Evolutionary conservation across 2,888 invertebrate species (phyloP).

Genomic region (Parasteatoda lunata): DNA sequence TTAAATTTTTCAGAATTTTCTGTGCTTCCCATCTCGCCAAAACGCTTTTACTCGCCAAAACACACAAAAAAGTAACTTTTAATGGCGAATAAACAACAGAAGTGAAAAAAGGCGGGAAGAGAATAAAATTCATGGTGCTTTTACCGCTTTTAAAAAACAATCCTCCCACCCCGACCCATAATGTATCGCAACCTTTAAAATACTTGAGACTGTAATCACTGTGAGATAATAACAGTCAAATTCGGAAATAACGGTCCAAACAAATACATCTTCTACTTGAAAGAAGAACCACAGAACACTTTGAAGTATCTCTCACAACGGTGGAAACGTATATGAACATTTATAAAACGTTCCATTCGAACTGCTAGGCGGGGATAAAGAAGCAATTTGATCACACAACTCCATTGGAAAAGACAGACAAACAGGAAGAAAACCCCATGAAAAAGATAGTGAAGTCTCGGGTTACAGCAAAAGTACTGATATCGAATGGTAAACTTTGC

Average conservation of each 20-base stretch:
- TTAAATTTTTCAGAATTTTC: too few species aligned
- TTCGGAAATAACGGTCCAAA: conserved; percentile 45
- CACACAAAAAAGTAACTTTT: too few species aligned
- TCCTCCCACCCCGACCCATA: conserved; percentile 22
- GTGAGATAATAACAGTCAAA: conserved; percentile 44
- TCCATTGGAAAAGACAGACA: conserved; percentile 37
- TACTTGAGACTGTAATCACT: conserved; percentile 19
- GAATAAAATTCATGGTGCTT: too few species aligned
- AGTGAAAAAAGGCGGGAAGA: too few species aligned
- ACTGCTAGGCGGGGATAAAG: neutral
- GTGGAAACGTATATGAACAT: conserved; percentile 21
- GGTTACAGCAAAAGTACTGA: conserved; percentile 44
- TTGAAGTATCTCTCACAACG: neutral
- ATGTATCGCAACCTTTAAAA: neutral
- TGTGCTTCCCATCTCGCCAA: too few species aligned
- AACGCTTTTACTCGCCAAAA: too few species aligned
- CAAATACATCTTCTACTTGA: conserved; percentile 34
- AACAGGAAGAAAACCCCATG: conserved; percentile 32
- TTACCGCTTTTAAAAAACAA: neutral
- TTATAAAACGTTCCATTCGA: conserved; percentile 26
- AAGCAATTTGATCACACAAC: conserved; percentile 8
- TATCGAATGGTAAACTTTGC: conserved; percentile 53
- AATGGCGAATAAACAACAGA: too few species aligned
- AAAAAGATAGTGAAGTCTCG: conserved; percentile 52
- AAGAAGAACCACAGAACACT: conserved; percentile 54